phyloP scores from a whole-genome alignment of 1,140 invertebrate genomes.

The Drosophila setifemur region DNA sequence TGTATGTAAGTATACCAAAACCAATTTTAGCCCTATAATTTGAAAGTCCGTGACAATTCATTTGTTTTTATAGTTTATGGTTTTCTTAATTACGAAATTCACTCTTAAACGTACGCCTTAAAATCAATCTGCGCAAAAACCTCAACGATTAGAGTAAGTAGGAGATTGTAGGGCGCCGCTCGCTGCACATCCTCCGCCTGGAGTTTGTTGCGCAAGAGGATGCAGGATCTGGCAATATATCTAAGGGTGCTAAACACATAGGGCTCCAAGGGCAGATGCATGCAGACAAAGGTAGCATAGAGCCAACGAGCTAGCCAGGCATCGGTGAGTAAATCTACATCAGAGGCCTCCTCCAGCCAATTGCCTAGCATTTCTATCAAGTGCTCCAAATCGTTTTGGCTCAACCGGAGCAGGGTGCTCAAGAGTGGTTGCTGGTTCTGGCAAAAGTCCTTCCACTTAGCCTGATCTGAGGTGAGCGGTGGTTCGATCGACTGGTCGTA shows the following conservation, averaged over 20 bases:
- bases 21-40: too few relatives aligned
- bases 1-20: too few relatives aligned
- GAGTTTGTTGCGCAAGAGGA: slow-evolving; percentile 53
- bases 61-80: slow-evolving; percentile 20
- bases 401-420: slow-evolving; percentile 60
- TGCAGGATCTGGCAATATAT: slow-evolving; percentile 62
- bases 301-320: slow-evolving; percentile 74
- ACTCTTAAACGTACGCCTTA: slow-evolving; percentile 40
- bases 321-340: slow-evolving; percentile 56
- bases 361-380: slow-evolving; percentile 62
- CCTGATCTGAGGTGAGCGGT: slow-evolving; percentile 53
- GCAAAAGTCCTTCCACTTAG: slow-evolving; percentile 66
- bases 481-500: slow-evolving; percentile 65
- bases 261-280: slow-evolving; percentile 75
- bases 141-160: slow-evolving; percentile 64
- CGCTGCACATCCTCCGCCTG: slow-evolving; percentile 35
- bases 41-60: too few relatives aligned
- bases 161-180: slow-evolving; percentile 73
- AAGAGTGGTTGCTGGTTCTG: slow-evolving; percentile 53
- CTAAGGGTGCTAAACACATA: slow-evolving; percentile 71
- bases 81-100: not conserved
- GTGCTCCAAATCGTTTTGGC: slow-evolving; percentile 59
- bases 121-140: slow-evolving; percentile 72
- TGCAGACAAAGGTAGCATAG: slow-evolving; percentile 65
- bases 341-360: slow-evolving; percentile 65